Evolutionary conservation across 2,888 invertebrate species (phyloP), one percentile per base, ranked within the genome.

Genomic region (Synergus japonicus): DNA sequence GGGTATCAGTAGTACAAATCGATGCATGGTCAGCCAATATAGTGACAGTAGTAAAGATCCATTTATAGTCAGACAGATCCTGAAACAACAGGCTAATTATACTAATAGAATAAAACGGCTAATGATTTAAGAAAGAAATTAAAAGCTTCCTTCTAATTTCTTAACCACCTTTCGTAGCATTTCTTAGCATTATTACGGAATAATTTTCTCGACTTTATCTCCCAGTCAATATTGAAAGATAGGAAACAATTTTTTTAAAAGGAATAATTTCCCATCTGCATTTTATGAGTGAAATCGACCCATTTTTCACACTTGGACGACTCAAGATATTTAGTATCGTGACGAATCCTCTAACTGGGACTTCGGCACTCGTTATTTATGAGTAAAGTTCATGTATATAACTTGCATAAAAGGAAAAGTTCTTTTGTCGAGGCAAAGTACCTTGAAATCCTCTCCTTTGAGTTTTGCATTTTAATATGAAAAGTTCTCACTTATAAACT

Each of bases 341-440:
- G 73, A 54, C 54, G 7, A 73, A 12, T 58, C n/a, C 41, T 15
- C 37, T 73, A 37, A 37, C 73, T 49, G 54, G 58, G 49, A 54
- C 73, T 73, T 73, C 41, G 41, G n/a, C 29, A 73, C 73, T 73
- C 49, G 49, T 54, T 73, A 54, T n/a, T 54, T 73, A 54, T n/a
- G 49, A 29, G 65, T 65, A 15, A 65, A 65, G n/a, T 54, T 44
- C 13, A 67, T 13, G 9, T 66, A 67, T 46, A 44, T 54, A 73
- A 73, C n/a, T 15, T 73, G n/a, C 37, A 37, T 73, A 58, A 73
- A 54, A 54, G 54, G 18, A 37, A 41, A 73, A 37, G 54, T 54
- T 73, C 54, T n/a, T 15, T 73, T 58, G 54, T 54, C 37, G 9
- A 73, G 54, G 37, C n/a, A 37, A 73, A 73, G 73, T 58, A 29